Evolutionary conservation across 2,797 vertebrate species (phyloP).

Genomic region (Trachurus trachurus): DNA sequence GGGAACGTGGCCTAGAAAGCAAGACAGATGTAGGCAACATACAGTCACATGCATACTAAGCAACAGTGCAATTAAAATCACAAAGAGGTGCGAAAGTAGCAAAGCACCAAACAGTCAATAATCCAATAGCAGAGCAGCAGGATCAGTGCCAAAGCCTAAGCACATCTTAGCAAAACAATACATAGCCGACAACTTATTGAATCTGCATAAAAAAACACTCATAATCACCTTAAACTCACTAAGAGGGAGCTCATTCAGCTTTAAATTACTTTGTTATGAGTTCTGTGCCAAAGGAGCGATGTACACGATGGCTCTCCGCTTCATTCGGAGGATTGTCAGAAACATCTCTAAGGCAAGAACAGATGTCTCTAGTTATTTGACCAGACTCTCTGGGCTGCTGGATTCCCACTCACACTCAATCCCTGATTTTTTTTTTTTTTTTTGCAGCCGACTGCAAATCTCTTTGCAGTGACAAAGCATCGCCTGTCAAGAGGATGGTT

Average conservation of each 20-base stretch:
- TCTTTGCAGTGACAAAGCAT: constrained; percentile 71
- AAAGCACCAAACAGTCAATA: constrained; percentile 18
- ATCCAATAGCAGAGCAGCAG: constrained; percentile 29
- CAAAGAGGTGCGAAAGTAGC: constrained; percentile 8
- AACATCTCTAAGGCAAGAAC: constrained; percentile 55
- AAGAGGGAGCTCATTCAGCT: constrained; percentile 24
- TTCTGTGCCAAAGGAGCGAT: neutral
- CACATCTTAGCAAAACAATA: constrained; percentile 32
- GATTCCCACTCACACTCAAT: constrained; percentile 49
- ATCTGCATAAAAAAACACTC: constrained; percentile 19
- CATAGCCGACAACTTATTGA: constrained; percentile 19
- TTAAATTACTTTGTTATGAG: constrained; percentile 39
- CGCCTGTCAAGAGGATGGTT: constrained; percentile 77
- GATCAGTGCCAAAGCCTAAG: constrained; percentile 24
- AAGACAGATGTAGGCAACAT: constrained; percentile 8
- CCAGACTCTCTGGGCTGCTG: constrained; percentile 51
- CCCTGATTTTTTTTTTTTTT: neutral
- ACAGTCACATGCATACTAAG: neutral
- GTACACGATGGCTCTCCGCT: constrained; percentile 30
- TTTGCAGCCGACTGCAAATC: constrained; percentile 58
- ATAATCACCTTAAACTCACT: constrained; percentile 37
- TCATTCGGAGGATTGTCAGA: constrained; percentile 58
- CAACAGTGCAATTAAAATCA: constrained; percentile 31
- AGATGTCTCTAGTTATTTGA: constrained; percentile 66
- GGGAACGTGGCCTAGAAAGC: constrained; percentile 16